Percentiles rank a stretch among this genome's conserved stretches.
Conservation (phyloP, 1,140 invertebrate species). For the Leptopilina clavipes region DNA sequence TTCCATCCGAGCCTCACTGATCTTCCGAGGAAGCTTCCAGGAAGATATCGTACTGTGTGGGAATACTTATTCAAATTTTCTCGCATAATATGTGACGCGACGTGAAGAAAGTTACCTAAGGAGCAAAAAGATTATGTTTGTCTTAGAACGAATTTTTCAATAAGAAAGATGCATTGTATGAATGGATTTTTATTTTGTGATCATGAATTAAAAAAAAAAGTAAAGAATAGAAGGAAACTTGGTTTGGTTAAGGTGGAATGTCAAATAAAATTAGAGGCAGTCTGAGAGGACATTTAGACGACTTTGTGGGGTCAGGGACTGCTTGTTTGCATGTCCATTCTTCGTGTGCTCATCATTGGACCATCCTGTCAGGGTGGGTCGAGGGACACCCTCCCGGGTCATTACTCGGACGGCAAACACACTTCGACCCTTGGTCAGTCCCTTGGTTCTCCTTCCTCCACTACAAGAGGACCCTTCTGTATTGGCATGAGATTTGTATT, state of each 20-base stretch:
- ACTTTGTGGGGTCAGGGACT: slow-evolving; percentile 54
- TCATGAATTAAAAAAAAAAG: no score
- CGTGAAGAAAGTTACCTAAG: no score
- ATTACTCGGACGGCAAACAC: slow-evolving; percentile 75
- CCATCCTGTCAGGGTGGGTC: slow-evolving; percentile 58
- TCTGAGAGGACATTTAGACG: slow-evolving; percentile 61
- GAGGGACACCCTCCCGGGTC: slow-evolving; percentile 67
- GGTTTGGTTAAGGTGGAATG: no score
- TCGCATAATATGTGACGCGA: no score
- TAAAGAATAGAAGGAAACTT: not conserved
- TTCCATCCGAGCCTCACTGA: no score
- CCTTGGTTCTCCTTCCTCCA: slow-evolving; percentile 57
- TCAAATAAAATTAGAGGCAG: slow-evolving; percentile 60
- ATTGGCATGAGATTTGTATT: slow-evolving; percentile 75
- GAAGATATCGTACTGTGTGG: no score
- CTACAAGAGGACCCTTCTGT: slow-evolving; percentile 61
- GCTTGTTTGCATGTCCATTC: slow-evolving; percentile 73
- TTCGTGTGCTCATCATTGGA: slow-evolving; percentile 65
- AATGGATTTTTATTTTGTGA: no score
- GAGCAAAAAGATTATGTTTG: no score
- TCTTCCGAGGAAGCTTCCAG: no score
- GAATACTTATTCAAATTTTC: no score
- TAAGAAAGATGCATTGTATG: no score
- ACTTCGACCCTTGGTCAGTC: slow-evolving; percentile 70
- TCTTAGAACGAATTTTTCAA: no score